Percentiles rank a stretch among this genome's conserved stretches.
phyloP scores from a whole-genome alignment of 2,888 invertebrate genomes.

The Limnephilus rhombicus region DNA sequence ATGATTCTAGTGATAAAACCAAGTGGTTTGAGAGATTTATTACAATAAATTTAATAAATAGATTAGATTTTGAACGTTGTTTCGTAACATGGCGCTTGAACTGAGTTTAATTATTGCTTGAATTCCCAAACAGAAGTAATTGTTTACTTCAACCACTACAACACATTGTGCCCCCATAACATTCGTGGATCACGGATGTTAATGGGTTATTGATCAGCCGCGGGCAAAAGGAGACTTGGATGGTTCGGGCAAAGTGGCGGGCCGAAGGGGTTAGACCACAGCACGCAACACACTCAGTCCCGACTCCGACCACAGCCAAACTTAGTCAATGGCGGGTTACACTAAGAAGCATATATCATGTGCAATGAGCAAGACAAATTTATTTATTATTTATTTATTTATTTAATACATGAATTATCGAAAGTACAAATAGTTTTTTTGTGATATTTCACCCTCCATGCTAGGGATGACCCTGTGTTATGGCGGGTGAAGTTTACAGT shows the following conservation, averaged over 20 bases:
- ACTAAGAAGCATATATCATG: background rate
- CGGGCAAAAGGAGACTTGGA: conserved; percentile 4
- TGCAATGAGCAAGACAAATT: no score
- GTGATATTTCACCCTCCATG: no score
- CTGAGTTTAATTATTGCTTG: background rate
- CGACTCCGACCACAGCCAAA: background rate
- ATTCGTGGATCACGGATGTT: background rate
- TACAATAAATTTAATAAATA: no score
- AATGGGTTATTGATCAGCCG: conserved; percentile 20
- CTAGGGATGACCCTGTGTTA: no score
- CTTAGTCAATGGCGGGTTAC: background rate
- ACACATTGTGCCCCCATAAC: background rate
- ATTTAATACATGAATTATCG: no score
- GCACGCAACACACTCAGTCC: background rate
- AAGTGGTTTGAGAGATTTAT: no score
- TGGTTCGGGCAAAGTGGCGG: conserved; percentile 7
- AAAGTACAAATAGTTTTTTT: no score
- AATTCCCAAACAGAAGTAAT: background rate
- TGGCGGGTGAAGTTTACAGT: no score
- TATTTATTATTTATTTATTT: no score
- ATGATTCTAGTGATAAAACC: no score
- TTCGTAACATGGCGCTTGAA: background rate
- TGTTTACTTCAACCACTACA: background rate
- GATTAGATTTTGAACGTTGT: background rate
- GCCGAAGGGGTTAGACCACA: conserved; percentile 16